phyloP scores from a whole-genome alignment of 2,888 invertebrate genomes.

The Petrolisthes cinctipes region DNA sequence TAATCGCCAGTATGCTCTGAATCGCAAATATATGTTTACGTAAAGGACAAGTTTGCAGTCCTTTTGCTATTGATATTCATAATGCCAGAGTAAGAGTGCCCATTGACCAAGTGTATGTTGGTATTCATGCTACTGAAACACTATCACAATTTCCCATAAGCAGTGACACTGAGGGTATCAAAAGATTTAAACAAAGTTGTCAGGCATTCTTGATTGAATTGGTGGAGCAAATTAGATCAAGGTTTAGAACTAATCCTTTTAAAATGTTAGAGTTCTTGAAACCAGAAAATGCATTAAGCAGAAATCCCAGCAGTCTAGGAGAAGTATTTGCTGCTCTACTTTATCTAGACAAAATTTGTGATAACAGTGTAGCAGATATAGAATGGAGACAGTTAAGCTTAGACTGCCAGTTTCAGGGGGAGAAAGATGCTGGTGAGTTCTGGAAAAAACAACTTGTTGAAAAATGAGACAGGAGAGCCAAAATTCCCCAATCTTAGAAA shows the following conservation, averaged over 20 bases:
- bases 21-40: too few relatives aligned
- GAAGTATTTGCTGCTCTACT: constrained; percentile 32
- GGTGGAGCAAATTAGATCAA: background rate
- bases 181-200: background rate
- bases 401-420: too few relatives aligned
- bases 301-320: constrained; percentile 27
- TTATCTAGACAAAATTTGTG: constrained; percentile 17
- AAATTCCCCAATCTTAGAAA: constrained; percentile 33
- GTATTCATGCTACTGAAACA: constrained; percentile 17
- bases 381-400: too few relatives aligned
- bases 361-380: constrained; percentile 25
- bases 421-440: constrained; percentile 22
- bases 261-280: too few relatives aligned
- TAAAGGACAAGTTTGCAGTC: too few relatives aligned
- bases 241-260: background rate
- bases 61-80: too few relatives aligned
- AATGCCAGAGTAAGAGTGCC: too few relatives aligned
- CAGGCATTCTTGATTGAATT: constrained; percentile 16
- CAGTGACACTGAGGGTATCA: constrained; percentile 9
- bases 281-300: constrained; percentile 8
- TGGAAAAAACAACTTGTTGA: constrained; percentile 29
- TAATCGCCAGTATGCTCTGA: too few relatives aligned
- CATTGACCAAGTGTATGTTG: constrained; percentile 14
- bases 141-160: background rate
- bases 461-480: constrained; percentile 20